Evolutionary conservation across 2,888 invertebrate species (phyloP), one percentile per base, ranked within the genome.

Genomic region (Sycophila texana): DNA sequence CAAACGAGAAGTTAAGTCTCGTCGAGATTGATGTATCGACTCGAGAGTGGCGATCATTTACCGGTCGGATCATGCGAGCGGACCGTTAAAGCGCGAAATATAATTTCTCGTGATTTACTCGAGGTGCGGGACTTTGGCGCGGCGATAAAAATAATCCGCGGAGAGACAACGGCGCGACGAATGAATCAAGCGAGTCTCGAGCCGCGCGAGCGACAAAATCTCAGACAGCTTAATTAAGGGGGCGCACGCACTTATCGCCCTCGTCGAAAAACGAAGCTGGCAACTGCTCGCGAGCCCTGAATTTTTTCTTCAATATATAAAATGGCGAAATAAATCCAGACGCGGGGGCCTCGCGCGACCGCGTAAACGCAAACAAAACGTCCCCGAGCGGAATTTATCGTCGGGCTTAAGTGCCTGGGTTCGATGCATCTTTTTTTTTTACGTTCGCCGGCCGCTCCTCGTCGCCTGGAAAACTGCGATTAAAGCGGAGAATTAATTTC

Each of bases 151-250:
- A 68, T 75, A 75, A 75, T 68, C 55, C 75, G 53, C 39, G 39
- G 39, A 39, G 60, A 60, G 74, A 67, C 55, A 63, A 53, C 63
- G 39, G 39, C 22, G 73, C 22, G 73, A 66, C 61, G 61, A 68
- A 75, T 75, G 75, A 75, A 75, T 75, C 68, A 75, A 68, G 68
- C 68, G 61, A 75, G 51, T 60, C 14, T 53, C 68, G 20, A 13
- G 74, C n/a, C 26, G 16, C 5, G 30, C 61, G 55, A 65, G 18
- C 58, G 67, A 60, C 67, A 49, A 76, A 71, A 71, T 77, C 65
- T 71, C 77, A 65, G 77, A 71, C 77, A 57, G 65, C 71, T 77
- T 77, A 77, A 77, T 77, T 77, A 77, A 77, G 71, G 68, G 68
- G 20, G 67, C 51, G 18, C 63, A 63, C 73, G 26, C 30, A 51